A percentile compares a stretch with the other conserved stretches of the same genome.
Evolutionary conservation across 2,113 vertebrate species (phyloP).

Genomic region (Cottus gobio): DNA sequence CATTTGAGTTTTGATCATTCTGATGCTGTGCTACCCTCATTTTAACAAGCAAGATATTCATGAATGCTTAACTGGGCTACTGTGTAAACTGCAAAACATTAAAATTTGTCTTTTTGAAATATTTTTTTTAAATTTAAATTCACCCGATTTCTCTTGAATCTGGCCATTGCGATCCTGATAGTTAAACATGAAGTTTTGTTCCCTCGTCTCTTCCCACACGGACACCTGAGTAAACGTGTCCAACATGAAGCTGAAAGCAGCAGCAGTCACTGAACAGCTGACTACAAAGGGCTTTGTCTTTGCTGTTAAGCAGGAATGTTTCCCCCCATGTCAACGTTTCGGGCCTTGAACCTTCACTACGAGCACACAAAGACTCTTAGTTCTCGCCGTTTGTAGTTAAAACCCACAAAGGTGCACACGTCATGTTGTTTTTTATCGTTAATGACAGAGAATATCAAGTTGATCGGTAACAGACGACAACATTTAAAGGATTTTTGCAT

Average conservation of each 20-base stretch:
- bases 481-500: neutral
- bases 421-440: neutral
- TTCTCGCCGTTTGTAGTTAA: slow-evolving; percentile 8
- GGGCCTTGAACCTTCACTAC: slow-evolving; percentile 67
- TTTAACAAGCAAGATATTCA: slow-evolving; percentile 24
- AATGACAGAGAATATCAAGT: neutral
- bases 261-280: slow-evolving; percentile 77
- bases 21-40: slow-evolving; percentile 8
- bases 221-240: slow-evolving; percentile 63
- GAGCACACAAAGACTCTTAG: neutral
- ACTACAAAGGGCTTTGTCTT: slow-evolving; percentile 78
- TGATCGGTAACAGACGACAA: neutral
- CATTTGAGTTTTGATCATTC: too few relatives aligned
- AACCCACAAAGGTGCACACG: neutral
- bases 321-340: slow-evolving; percentile 49
- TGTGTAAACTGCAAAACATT: neutral
- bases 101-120: neutral
- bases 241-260: slow-evolving; percentile 76
- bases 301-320: slow-evolving; percentile 67
- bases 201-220: neutral
- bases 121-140: neutral
- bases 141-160: neutral
- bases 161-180: neutral
- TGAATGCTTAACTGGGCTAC: neutral
- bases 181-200: slow-evolving; percentile 17